Evolutionary conservation across 2,888 invertebrate genomes (phyloP).

Genomic region (Patella depressa): DNA sequence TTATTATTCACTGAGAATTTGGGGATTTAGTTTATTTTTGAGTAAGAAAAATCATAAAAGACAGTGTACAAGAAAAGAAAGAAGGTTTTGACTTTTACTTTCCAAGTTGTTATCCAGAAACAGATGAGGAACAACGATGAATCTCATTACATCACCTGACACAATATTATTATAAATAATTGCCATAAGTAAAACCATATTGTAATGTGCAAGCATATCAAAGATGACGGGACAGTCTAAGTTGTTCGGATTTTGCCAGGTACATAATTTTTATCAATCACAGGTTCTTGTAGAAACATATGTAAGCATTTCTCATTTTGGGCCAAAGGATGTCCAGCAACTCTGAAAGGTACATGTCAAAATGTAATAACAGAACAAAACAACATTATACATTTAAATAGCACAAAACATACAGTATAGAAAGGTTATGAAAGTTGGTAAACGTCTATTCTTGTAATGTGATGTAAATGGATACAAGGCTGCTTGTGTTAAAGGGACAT

Average conservation of each 20-base stretch:
- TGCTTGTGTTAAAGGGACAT: no score
- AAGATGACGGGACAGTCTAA: slow-evolving; percentile 29
- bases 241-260: slow-evolving; percentile 90
- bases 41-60: background rate
- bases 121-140: background rate
- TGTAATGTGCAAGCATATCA: no score
- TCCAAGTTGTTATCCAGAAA: background rate
- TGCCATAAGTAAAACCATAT: background rate
- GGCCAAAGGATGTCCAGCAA: slow-evolving; percentile 97
- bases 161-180: background rate
- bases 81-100: background rate
- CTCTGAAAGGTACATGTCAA: slow-evolving; percentile 75
- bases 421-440: no score
- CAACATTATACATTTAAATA: no score
- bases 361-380: no score
- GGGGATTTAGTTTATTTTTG: no score
- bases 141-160: background rate
- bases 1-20: no score
- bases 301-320: slow-evolving; percentile 99
- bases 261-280: slow-evolving; percentile 99
- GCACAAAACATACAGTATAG: no score
- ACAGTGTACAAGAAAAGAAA: background rate
- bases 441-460: no score
- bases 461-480: no score
- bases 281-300: slow-evolving; percentile 98